Percentiles rank a stretch among this genome's conserved stretches.
Conservation (phyloP, 2,888 invertebrate species). For the Megaustenia siamemsis region DNA sequence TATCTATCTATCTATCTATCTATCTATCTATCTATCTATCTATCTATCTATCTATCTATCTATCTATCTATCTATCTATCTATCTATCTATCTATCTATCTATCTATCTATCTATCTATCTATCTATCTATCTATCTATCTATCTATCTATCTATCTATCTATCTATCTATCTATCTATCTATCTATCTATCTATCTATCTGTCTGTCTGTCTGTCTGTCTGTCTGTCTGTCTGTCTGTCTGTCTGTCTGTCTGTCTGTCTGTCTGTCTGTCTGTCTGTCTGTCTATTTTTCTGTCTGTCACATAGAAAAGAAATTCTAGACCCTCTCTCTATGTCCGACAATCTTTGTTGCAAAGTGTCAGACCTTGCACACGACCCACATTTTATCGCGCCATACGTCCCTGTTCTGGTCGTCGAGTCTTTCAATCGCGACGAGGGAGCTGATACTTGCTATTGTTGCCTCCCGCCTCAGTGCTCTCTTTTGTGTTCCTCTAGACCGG, state of each 20-base stretch:
- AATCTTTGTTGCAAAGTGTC: too few relatives aligned
- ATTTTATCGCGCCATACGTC: too few relatives aligned
- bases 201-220: constrained; percentile 23
- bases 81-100: constrained; percentile 15
- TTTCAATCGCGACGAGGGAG: too few relatives aligned
- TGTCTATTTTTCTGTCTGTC: constrained; percentile 9
- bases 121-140: constrained; percentile 1
- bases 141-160: constrained; percentile 14
- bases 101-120: constrained; percentile 15
- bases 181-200: constrained; percentile 14
- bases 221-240: constrained; percentile 21
- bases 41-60: constrained; percentile 9
- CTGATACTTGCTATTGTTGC: too few relatives aligned
- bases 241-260: constrained; percentile 18
- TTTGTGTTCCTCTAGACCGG: too few relatives aligned
- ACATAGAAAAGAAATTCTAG: too few relatives aligned
- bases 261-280: constrained; percentile 21
- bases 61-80: constrained; percentile 9
- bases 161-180: constrained; percentile 14
- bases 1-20: not conserved
- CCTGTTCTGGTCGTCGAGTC: too few relatives aligned
- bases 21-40: constrained; percentile 4
- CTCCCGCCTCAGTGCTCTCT: too few relatives aligned
- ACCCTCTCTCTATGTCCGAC: too few relatives aligned
- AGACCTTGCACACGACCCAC: too few relatives aligned